Evolutionary conservation across 64 coral and sea anemone species (phyloP).

Genomic region (Montipora foliosa): DNA sequence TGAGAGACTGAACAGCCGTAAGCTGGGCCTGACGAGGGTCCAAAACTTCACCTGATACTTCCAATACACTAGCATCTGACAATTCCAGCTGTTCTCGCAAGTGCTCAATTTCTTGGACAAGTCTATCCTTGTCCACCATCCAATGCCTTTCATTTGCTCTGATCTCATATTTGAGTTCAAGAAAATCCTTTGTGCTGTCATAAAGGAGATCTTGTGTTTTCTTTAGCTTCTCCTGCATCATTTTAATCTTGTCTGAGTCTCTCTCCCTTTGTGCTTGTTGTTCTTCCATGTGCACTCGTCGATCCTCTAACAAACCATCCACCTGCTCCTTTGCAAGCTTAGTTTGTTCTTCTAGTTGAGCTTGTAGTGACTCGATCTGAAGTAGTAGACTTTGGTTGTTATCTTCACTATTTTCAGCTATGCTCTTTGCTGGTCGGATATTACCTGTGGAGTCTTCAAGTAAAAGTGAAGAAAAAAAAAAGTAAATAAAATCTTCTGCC

Average conservation of each 20-base stretch:
- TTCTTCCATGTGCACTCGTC: conserved; percentile 89
- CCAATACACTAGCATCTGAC: conserved; percentile 75
- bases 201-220: conserved; percentile 97
- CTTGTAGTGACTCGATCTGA: conserved; percentile 96
- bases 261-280: conserved; percentile 95
- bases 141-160: conserved; percentile 97
- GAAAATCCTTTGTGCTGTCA: conserved; percentile 98
- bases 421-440: conserved; percentile 29
- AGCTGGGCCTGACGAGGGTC: conserved; percentile 89
- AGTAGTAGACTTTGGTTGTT: conserved; percentile 91
- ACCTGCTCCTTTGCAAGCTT: conserved; percentile 91
- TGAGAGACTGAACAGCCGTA: conserved; percentile 89
- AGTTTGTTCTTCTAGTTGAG: conserved; percentile 97
- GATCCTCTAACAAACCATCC: conserved; percentile 90
- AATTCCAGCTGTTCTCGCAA: conserved; percentile 87
- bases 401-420: conserved; percentile 11
- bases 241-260: conserved; percentile 97
- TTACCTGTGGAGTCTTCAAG: conserved; percentile 59
- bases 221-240: conserved; percentile 86
- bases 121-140: conserved; percentile 95
- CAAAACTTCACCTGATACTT: conserved; percentile 85
- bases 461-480: not conserved
- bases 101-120: conserved; percentile 94
- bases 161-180: conserved; percentile 96
- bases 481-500: not conserved